phyloP scores from a whole-genome alignment of 2,888 invertebrate species.

The Himalopsyche kuldschensis region DNA sequence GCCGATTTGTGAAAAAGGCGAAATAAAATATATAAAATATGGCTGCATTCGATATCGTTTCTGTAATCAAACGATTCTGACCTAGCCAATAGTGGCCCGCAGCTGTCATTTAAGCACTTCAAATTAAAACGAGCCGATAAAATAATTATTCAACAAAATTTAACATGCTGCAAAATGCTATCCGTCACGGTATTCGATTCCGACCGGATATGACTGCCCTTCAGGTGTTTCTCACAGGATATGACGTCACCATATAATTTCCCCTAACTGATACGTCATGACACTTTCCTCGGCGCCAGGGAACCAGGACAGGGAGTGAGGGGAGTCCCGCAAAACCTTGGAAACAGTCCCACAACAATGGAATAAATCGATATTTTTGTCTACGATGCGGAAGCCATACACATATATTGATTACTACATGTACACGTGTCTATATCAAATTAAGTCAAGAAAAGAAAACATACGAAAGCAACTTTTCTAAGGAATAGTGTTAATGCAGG shows the following conservation, averaged over 20 bases:
- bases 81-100: too few relatives aligned
- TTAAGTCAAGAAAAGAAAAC: too few relatives aligned
- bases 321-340: background rate
- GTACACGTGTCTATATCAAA: too few relatives aligned
- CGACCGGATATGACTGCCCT: constrained; percentile 25
- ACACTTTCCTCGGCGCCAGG: background rate
- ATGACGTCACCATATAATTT: constrained; percentile 29
- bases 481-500: too few relatives aligned
- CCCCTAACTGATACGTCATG: constrained; percentile 3
- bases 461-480: too few relatives aligned
- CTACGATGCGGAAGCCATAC: background rate
- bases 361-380: background rate
- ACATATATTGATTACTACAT: too few relatives aligned
- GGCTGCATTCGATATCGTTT: too few relatives aligned
- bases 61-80: too few relatives aligned
- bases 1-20: too few relatives aligned
- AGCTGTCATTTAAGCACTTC: background rate
- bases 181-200: background rate
- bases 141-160: background rate
- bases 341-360: background rate
- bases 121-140: background rate
- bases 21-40: too few relatives aligned
- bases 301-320: background rate
- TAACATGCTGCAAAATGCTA: background rate
- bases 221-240: constrained; percentile 34